These are phyloP conservation scores for Philonicus albiceps DNA, from an alignment of 2,888 invertebrate species.

Conservation along the genomic window DNA sequence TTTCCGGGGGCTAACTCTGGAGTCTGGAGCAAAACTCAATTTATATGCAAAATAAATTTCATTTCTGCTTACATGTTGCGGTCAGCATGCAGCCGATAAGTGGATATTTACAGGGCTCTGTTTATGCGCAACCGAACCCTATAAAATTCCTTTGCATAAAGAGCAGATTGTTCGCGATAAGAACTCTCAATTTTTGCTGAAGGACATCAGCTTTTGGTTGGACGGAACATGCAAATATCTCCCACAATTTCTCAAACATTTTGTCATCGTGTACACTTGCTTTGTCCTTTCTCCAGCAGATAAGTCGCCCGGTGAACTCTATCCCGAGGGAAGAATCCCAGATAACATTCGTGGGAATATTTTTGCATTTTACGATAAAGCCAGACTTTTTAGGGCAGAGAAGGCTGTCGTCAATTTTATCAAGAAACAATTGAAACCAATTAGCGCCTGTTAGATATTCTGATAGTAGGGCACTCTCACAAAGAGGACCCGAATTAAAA, in stretches of 20 bases:
- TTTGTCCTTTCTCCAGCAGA: not conserved
- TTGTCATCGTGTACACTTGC: not conserved
- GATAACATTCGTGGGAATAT: not conserved
- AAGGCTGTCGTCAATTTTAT: not conserved
- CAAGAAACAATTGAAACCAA: conserved; percentile 12
- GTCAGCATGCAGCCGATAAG: not conserved
- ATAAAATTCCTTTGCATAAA: not conserved
- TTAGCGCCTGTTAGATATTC: not conserved
- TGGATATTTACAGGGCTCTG: not conserved
- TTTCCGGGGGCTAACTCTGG: not conserved
- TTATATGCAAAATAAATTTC: conserved; percentile 27
- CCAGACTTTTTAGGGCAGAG: not conserved
- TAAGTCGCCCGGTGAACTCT: not conserved
- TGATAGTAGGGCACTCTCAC: not conserved
- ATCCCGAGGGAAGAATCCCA: not conserved
- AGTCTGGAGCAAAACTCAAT: not conserved
- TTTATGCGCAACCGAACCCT: not conserved
- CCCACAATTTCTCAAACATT: not conserved
- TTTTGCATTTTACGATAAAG: conserved; percentile 15
- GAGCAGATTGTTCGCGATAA: not conserved
- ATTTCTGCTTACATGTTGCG: not conserved
- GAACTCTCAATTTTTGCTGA: not conserved
- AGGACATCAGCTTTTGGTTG: not conserved
- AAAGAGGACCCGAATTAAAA: not conserved
- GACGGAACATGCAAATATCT: not conserved